Base-by-base conservation (phyloP, 2,888 invertebrate genomes). In the Uropetala carovei region DNA sequence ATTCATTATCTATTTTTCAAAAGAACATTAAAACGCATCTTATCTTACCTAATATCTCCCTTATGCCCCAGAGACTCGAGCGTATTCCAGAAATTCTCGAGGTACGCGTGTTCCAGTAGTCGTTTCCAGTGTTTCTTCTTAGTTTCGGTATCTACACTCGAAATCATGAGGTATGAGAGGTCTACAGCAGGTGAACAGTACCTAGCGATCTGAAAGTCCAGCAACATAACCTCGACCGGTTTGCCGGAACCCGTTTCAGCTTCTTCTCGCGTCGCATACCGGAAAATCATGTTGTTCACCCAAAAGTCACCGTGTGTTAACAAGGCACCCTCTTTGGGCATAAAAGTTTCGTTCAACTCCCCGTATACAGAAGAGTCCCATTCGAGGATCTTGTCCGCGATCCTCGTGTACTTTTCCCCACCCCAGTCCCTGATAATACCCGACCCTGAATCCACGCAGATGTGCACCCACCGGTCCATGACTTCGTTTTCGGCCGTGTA, bases 211-310 rank as follows among this genome's bases (percentile, higher is more conserved):
- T 92, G 92, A n/a, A 92, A 92, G 58, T 92, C 92, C 27, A 92
- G 58, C 81, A 92, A 14, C 16, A 30, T 75, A 14, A 92, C 92
- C 11, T 92, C 75, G 7, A 14, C 56, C n/a, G 81, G 92, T n/a
- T 57, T 68, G 13, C 22, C 60, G 9, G 59, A 14, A 5, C 68
- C 68, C 7, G 9, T 68, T n/a, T n/a, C 16, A 14, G 30, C 30
- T 59, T 14, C 86, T 8, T 60, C 22, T 9, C 14, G 27, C 14
- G 60, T 16, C 60, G 86, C 60, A 11, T 60, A 60, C 30, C 60
- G 18, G 92, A 93, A 93, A 11, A 93, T 30, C 91, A 93, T 91
- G 81, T 93, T 93, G 86, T 93, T 93, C 2, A 92, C 84, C 92
- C 93, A 93, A 75, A 91, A 92, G 92, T 93, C 93, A 13, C 92